Base-by-base conservation (phyloP, 2,113 vertebrate genomes). In the Perca schrenkii region DNA sequence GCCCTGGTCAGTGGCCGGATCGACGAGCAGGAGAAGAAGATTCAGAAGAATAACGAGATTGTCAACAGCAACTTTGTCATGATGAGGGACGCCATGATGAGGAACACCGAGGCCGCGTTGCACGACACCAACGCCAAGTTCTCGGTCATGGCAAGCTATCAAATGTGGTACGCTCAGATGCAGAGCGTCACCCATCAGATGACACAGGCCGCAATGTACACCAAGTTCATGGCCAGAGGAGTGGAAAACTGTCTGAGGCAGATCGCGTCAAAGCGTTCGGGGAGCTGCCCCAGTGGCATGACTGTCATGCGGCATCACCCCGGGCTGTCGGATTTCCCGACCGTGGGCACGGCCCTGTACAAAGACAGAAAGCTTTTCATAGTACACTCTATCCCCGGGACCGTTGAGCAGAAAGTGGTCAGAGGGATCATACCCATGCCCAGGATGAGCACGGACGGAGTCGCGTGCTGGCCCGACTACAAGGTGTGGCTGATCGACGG, bases 151-250 rank as follows among this genome's bases (percentile, higher is more conserved):
- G 6, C 64, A 14, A 81, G 79, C 1, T 81, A 81, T 36, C 79
- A 81, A 10, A 81, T 81, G 79, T 81, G 79, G 79, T 81, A 81
- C 70, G 70, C 70, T 17, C 79, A 81, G 7, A 81, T 74, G 70
- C 79, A 81, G 25, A 80, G 78, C 5, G 2, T 65, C 0, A 80
- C 69, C 4, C 70, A 74, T 28, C 79, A 81, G 14, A 53, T 56
- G 67, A 64, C 6, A 6, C 60, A 80, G 22, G 68, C 77, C 0
- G 58, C 67, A 0, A 72, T 79, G 77, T 22, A 79, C n/a, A 62
- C 46, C 8, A 71, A 40, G 6, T 79, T 79, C 67, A 69, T 79
- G 58, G 56, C 58, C 6, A 64, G 66, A 31, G 77, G 77, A 50
- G 60, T 80, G 4, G 77, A 80, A 47, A 80, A 80, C 36, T 80